phyloP scores from a whole-genome alignment of 2,113 vertebrate genomes.

The Sylvilagus bachmani region DNA sequence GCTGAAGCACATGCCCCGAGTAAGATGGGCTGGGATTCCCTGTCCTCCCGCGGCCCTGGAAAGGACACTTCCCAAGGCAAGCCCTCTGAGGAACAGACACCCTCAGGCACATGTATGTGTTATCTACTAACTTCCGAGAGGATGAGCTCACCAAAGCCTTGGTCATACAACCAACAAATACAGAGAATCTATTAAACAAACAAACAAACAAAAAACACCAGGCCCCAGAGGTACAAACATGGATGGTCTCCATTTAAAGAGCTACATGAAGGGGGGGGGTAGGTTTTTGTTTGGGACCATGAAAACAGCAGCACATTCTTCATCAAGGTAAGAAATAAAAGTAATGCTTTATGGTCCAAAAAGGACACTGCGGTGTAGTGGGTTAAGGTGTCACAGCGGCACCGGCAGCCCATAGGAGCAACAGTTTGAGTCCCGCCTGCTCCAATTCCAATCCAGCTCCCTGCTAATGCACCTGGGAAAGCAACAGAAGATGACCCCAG shows the following conservation, averaged over 20 bases:
- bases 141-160: not conserved
- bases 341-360: not conserved
- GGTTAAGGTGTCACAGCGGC: too few relatives aligned
- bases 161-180: slow-evolving; percentile 16
- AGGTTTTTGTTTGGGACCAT: not conserved
- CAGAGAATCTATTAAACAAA: slow-evolving; percentile 30
- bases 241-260: not conserved
- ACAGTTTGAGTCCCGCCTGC: too few relatives aligned
- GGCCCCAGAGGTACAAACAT: not conserved
- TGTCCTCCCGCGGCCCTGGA: not conserved
- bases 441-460: too few relatives aligned
- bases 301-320: slow-evolving; percentile 14
- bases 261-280: not conserved
- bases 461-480: too few relatives aligned
- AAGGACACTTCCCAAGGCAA: not conserved
- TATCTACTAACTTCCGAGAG: not conserved
- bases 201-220: not conserved
- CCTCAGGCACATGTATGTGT: not conserved
- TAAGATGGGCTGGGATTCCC: not conserved
- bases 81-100: not conserved
- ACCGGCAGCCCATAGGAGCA: too few relatives aligned
- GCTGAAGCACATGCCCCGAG: not conserved
- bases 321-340: slow-evolving; percentile 50
- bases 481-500: too few relatives aligned
- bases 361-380: too few relatives aligned